Evolutionary conservation across 2,797 vertebrate genomes (phyloP).

Genomic region (Phalloptychus januarius): DNA sequence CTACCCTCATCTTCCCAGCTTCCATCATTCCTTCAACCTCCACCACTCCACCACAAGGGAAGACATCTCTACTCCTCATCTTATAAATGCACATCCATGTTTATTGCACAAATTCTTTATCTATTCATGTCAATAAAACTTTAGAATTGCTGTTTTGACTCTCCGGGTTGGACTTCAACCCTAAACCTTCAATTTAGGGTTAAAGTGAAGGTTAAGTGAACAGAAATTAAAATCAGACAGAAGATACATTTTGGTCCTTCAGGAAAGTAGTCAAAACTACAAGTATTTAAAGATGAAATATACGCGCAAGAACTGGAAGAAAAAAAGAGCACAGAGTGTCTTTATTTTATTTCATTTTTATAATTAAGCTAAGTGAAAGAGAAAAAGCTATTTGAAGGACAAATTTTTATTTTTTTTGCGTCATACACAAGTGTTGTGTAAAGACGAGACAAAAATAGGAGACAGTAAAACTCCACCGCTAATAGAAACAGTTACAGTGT

Average conservation of each 20-base stretch:
- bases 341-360: neutral
- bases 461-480: neutral
- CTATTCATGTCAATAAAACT: too few relatives aligned
- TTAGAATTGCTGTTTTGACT: too few relatives aligned
- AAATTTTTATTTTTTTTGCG: neutral
- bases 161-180: too few relatives aligned
- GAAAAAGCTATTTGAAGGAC: neutral
- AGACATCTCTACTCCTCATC: too few relatives aligned
- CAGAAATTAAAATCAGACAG: neutral
- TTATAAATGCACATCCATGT: too few relatives aligned
- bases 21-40: too few relatives aligned
- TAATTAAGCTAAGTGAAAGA: neutral
- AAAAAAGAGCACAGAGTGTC: neutral
- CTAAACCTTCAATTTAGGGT: too few relatives aligned
- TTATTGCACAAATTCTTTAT: too few relatives aligned
- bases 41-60: too few relatives aligned
- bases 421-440: neutral
- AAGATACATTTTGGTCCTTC: neutral
- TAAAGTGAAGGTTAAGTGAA: neutral
- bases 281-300: neutral
- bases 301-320: neutral
- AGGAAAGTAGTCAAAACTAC: neutral
- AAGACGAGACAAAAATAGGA: neutral
- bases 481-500: neutral
- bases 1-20: too few relatives aligned